Evolutionary conservation across 2,797 vertebrate genomes (phyloP), one percentile per base, ranked within the genome.

Genomic region (Esox lucius): DNA sequence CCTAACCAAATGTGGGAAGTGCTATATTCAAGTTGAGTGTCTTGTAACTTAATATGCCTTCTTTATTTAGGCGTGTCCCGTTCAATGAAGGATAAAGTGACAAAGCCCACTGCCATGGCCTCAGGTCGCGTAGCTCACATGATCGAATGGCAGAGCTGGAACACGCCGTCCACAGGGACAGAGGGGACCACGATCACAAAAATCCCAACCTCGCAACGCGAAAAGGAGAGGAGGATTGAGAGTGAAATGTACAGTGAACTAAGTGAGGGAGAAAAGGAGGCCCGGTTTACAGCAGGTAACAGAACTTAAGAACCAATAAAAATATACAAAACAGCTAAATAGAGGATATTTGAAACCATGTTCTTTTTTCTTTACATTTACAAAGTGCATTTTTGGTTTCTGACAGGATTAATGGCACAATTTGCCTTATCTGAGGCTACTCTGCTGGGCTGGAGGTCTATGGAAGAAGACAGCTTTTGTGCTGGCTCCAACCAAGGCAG

Each of bases 111-210:
- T 0, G 97, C 97, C 65, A 97, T 99, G 96, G 97, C 97, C 0
- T 96, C 96, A 85, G 97, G 97, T 75, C 95, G 95, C 0, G 97
- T 99, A 22, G 97, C 97, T 15, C 97, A 99, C 89, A 99, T 99
- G 97, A 98, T 99, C 26, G 97, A 99, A 79, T 99, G 97, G 97
- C 97, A 99, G 91, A 98, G 96, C 81, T 99, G 97, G 97, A 96
- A 95, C 75, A 95, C 94, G 76, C 93, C 93, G 0, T 93, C 93
- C 0, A 95, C 95, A 0, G 96, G 96, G 62, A 95, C 95, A 2
- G 83, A 86, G 22, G 95, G 95, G 0, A 92, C 92, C 31, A 80
- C 86, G 0, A 93, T 94, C 2, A 94, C 91, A 24, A 61, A 61
- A 61, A 61, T 61, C 56, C 56, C 56, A 24, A 61, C 56, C 56